These are phyloP conservation scores for Semnornis frantzii DNA, from an alignment of 2,113 vertebrate species.

Conservation along the genomic window DNA sequence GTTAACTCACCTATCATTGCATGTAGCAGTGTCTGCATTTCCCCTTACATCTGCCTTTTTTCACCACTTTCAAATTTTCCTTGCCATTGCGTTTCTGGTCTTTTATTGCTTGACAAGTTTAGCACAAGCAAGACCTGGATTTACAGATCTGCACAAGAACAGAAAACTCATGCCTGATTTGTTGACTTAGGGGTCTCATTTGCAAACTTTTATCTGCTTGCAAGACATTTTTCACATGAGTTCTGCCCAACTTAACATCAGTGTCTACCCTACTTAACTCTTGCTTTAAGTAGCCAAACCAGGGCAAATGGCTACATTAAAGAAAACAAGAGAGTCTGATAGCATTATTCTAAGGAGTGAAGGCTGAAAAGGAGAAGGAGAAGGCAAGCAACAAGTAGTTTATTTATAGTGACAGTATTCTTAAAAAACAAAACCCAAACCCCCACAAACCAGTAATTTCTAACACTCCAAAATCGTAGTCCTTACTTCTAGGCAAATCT, in stretches of 20 bases:
- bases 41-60: not conserved
- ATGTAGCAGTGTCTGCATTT: not conserved
- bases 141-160: not conserved
- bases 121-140: not conserved
- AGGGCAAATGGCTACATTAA: not conserved
- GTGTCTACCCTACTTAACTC: not conserved
- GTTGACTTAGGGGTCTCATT: not conserved
- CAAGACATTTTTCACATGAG: not conserved
- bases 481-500: not conserved
- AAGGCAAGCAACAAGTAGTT: not conserved
- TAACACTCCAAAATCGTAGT: not conserved
- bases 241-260: not conserved
- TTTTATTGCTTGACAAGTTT: not conserved
- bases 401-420: not conserved
- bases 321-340: not conserved
- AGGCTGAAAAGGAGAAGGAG: conserved; percentile 12
- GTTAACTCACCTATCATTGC: not conserved
- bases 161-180: not conserved
- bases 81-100: not conserved
- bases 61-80: not conserved
- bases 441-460: not conserved
- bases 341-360: not conserved
- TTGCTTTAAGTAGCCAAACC: not conserved
- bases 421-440: not conserved
- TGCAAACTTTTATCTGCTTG: not conserved